A percentile compares a stretch with the other conserved stretches of the same genome.
Conservation (phyloP, 2,113 vertebrate genomes). For the Glareola pratincola region DNA sequence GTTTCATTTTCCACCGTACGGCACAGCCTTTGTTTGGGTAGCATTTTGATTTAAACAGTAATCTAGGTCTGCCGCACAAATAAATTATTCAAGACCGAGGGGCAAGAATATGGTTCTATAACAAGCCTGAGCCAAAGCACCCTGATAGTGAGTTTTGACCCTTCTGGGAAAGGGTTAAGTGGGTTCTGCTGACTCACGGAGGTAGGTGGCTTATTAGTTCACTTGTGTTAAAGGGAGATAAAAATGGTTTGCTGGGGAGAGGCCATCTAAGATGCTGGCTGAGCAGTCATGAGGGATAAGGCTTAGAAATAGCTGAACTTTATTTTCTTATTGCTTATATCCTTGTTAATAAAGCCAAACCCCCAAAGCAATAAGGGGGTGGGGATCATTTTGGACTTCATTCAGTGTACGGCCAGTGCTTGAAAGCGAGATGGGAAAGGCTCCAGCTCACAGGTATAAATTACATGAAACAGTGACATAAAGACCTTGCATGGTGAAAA, state of each 20-base stretch:
- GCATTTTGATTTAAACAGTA: constrained; percentile 65
- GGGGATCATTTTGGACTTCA: constrained; percentile 49
- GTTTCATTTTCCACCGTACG: constrained; percentile 56
- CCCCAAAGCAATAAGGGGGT: constrained; percentile 66
- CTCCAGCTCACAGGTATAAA: constrained; percentile 65
- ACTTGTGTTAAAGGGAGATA: constrained; percentile 59
- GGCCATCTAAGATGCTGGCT: constrained; percentile 49
- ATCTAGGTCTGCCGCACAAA: constrained; percentile 46
- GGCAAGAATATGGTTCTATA: constrained; percentile 46
- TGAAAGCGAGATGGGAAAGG: constrained; percentile 57
- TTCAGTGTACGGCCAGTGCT: constrained; percentile 4
- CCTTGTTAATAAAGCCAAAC: constrained; percentile 67
- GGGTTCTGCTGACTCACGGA: constrained; percentile 69
- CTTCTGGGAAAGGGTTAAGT: constrained; percentile 68
- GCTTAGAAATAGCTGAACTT: constrained; percentile 58
- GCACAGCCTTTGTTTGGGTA: constrained; percentile 63
- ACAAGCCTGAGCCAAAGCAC: constrained; percentile 31
- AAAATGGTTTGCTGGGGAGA: constrained; percentile 60
- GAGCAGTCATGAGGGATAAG: constrained; percentile 59
- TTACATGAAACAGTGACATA: constrained; percentile 69
- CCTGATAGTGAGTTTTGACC: constrained; percentile 49
- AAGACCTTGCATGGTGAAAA: constrained; percentile 72
- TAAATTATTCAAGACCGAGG: constrained; percentile 60
- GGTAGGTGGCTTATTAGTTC: constrained; percentile 65
- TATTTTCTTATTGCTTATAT: constrained; percentile 69